These are phyloP conservation scores for Aphaenogaster ashmeadi DNA, from an alignment of 1,140 invertebrate species.

Conservation along the genomic window DNA sequence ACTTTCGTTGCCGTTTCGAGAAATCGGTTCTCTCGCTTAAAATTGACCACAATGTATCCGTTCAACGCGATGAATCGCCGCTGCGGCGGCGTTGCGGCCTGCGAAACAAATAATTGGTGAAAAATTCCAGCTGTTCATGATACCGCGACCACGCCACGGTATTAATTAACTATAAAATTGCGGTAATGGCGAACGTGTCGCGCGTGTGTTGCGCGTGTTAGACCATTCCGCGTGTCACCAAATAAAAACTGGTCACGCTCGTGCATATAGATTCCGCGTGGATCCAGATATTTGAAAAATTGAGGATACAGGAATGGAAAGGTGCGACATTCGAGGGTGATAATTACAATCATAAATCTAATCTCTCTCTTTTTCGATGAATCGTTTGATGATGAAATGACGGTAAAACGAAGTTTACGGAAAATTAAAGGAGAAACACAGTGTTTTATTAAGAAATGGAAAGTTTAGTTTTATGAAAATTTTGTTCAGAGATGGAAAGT, in stretches of 20 bases:
- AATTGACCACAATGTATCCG: constrained; percentile 46
- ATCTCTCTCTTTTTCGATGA: not conserved
- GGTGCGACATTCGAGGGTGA: not conserved
- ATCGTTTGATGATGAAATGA: not conserved
- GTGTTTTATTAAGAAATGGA: not conserved
- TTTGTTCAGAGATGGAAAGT: not conserved
- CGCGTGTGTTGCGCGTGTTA: constrained; percentile 43
- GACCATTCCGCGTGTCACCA: constrained; percentile 50
- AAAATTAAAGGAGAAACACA: constrained; percentile 16
- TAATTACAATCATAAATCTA: not conserved
- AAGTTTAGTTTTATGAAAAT: constrained; percentile 12
- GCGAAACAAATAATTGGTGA: constrained; percentile 76
- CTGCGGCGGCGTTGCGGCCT: constrained; percentile 49
- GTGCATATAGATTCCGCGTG: not conserved
- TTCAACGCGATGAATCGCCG: constrained; percentile 21
- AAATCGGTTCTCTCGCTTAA: constrained; percentile 28
- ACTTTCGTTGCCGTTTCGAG: constrained; percentile 35
- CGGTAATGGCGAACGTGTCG: constrained; percentile 70
- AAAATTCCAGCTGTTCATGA: constrained; percentile 74
- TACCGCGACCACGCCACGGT: constrained; percentile 68
- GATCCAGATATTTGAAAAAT: constrained; percentile 1
- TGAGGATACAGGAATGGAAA: not conserved
- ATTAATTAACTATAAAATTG: constrained; percentile 77
- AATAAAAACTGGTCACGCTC: not conserved
- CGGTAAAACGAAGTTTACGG: not conserved